A percentile compares a stretch with the other conserved stretches of the same genome.
phyloP scores from a whole-genome alignment of 2,113 vertebrate genomes.

The Pteruthius melanotis region DNA sequence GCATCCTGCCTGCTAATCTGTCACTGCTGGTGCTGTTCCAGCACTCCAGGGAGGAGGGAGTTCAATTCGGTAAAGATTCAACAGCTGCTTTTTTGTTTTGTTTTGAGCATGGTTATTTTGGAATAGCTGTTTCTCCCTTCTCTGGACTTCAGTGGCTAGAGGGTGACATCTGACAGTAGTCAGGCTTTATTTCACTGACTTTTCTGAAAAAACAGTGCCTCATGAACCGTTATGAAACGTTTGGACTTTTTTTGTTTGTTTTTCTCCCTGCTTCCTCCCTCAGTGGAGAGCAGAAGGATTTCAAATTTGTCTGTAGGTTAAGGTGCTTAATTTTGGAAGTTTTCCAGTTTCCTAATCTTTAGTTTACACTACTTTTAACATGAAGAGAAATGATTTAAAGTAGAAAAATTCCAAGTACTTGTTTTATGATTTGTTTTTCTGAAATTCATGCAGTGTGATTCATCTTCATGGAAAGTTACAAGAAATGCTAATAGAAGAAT shows the following conservation, averaged over 20 bases:
- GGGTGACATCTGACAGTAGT: background rate
- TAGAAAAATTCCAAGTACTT: background rate
- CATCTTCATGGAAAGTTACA: background rate
- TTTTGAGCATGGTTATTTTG: background rate
- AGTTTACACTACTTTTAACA: background rate
- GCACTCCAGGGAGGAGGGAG: background rate
- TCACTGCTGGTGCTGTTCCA: background rate
- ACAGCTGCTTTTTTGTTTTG: background rate
- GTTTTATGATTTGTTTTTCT: background rate
- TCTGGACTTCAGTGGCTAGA: background rate
- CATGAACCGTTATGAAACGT: background rate
- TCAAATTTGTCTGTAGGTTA: background rate
- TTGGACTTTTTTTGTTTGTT: background rate
- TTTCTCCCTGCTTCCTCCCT: background rate
- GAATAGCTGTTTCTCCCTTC: background rate
- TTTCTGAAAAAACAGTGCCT: background rate
- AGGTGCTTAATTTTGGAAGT: background rate
- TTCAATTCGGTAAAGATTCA: background rate
- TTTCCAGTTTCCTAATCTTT: background rate
- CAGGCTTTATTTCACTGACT: background rate
- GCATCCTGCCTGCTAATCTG: constrained; percentile 37
- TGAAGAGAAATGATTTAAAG: background rate
- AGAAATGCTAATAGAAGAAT: background rate
- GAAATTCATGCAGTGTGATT: background rate
- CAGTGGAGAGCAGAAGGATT: background rate